Base-by-base conservation (phyloP, 2,888 invertebrate genomes). In the Leptinotarsa rubiginosa region DNA sequence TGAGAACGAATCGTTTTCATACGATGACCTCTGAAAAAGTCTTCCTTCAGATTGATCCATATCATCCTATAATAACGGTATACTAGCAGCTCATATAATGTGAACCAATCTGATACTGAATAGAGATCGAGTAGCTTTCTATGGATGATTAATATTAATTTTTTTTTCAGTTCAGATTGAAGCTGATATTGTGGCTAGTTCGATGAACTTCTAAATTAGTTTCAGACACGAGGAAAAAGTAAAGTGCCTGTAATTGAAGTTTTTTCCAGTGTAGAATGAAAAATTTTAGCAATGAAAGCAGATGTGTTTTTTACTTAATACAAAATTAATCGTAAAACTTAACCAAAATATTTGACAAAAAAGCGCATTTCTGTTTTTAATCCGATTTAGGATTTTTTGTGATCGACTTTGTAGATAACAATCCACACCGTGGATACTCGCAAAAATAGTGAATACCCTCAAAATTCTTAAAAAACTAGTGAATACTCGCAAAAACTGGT, bases 111-210 rank as follows among this genome's bases (percentile, higher is more conserved):
- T 62, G 3, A 62, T 3, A 62, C 15, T 18, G 41, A 62, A 41
- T 41, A 12, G 62, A 62, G 62, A 62, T 62, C n/a, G 62, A 31
- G 31, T 62, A 5, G 62, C 62, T 62, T 62, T 62, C 62, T 41
- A 31, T n/a, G 62, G 62, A 62, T 31, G 62, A 62, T 31, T 41
- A 62, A 41, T 41, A 31, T 62, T 62, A 31, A 31, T 62, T 62
- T 62, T 62, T 59, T 62, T 62, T 62, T 62, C 41, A n/a, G 31
- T 12, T 62, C 12, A 62, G 62, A 62, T 62, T 56, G 4, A 16
- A 62, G 41, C 62, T 41, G 41, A 22, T 41, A 41, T 22, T 20
- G 41, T 62, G 16, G 41, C 31, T 62, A 41, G 62, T 62, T 62
- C 62, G 18, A 18, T 62, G 62, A 62, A 18, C 41, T 62, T 31